A percentile compares a stretch with the other conserved stretches of the same genome.
Evolutionary conservation across 2,888 invertebrate genomes (phyloP).

Genomic region (Gonocerus acuteangulatus): DNA sequence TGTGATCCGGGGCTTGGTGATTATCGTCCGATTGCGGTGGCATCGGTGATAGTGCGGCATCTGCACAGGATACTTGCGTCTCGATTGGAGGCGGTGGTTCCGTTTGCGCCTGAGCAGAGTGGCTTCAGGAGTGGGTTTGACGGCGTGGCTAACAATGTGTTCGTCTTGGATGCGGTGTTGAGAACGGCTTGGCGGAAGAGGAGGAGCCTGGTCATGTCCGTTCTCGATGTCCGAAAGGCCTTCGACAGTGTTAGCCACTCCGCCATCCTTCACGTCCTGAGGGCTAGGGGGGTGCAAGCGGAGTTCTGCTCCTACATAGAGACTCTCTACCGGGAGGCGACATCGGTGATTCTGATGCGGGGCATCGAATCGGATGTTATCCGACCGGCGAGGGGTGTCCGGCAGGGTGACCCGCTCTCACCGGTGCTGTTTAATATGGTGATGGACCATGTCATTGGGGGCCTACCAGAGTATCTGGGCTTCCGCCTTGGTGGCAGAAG

Average conservation of each 20-base stretch:
- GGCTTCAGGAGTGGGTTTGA: constrained; percentile 10
- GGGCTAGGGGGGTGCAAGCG: constrained; percentile 41
- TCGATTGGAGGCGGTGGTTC: constrained; percentile 29
- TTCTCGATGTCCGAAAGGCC: constrained; percentile 43
- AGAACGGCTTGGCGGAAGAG: not conserved
- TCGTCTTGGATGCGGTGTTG: not conserved
- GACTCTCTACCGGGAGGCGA: no score
- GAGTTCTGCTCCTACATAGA: constrained; percentile 40
- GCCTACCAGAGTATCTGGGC: no score
- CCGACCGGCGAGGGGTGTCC: no score
- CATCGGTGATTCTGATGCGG: no score
- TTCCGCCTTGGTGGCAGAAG: no score
- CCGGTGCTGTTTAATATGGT: no score
- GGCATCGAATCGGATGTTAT: no score
- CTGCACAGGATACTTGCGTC: constrained; percentile 29
- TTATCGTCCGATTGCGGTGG: constrained; percentile 23
- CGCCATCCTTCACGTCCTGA: constrained; percentile 39
- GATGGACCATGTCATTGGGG: no score
- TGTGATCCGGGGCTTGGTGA: not conserved
- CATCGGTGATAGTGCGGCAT: constrained; percentile 27
- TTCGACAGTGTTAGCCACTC: constrained; percentile 43
- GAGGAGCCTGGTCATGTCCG: not conserved
- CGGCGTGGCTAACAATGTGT: constrained; percentile 1
- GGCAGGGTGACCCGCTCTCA: no score
- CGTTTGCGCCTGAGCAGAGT: constrained; percentile 1